Conservation (phyloP, 2,888 invertebrate species). For the Melipona beecheii region DNA sequence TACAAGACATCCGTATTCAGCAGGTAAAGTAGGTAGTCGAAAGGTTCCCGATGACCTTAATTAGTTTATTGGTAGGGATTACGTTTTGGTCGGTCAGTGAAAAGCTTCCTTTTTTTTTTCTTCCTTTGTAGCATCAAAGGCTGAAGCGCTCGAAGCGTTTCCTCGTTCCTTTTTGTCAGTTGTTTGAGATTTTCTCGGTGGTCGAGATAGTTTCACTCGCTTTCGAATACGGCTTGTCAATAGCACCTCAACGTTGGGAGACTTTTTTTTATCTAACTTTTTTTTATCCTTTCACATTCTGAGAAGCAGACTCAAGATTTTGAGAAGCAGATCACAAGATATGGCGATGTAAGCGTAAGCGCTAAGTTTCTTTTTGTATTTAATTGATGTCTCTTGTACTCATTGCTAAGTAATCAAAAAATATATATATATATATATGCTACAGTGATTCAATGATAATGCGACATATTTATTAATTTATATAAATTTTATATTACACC, state of each 20-base stretch:
- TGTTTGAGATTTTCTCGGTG: conserved; percentile 59
- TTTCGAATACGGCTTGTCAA: conserved; percentile 45
- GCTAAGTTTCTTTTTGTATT: not conserved
- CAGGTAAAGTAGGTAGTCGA: conserved; percentile 38
- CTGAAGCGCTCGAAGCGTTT: conserved; percentile 43
- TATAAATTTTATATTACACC: no score
- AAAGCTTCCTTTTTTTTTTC: conserved; percentile 51
- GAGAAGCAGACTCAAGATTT: not conserved
- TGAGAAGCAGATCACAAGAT: not conserved
- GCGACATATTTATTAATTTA: no score
- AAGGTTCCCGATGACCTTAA: conserved; percentile 71
- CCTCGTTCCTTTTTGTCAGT: conserved; percentile 54
- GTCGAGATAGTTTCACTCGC: conserved; percentile 66
- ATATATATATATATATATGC: no score
- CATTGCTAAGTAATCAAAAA: no score
- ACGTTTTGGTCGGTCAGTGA: conserved; percentile 70
- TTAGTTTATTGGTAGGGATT: conserved; percentile 79
- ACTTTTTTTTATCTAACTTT: not conserved
- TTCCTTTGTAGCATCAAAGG: conserved; percentile 38
- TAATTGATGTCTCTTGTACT: no score
- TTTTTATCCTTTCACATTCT: not conserved
- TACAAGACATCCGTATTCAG: conserved; percentile 6
- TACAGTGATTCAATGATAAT: no score
- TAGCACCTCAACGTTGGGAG: not conserved
- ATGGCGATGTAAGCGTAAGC: not conserved